Base-by-base conservation (phyloP, 2,888 invertebrate genomes). In the Apotomis turbidana region DNA sequence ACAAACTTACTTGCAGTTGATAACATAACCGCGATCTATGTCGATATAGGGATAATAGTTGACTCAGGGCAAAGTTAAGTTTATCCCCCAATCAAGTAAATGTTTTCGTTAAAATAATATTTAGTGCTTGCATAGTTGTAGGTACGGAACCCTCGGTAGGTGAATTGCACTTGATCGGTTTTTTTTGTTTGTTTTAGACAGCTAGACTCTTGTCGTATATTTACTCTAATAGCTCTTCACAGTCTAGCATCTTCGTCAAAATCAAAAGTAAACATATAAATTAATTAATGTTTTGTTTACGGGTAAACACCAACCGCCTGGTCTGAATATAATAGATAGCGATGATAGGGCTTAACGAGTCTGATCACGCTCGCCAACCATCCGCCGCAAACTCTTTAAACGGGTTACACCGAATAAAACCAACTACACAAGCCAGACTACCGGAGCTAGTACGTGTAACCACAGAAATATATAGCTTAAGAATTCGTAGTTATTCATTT, bases 251-350 rank as follows among this genome's bases (percentile, higher is more conserved):
- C 9, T 46, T 5, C 13, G 5, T n/a, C 12, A 63, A 54, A 63
- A 63, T 63, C 38, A 3, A 54, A 54, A 54, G 63, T 52, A 63
- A 41, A 63, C 63, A 63, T 27, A 27, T 27, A 27, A 2, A 27
- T 63, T 63, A 41, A 63, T 63, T 63, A 52, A 38, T 41, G 6
- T 12, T 13, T 63, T 63, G 63, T 63, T 63, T 52, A 54, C 41
- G 13, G 63, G 38, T 63, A 63, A 54, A 64, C 64, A 64, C 15
- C 15, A 41, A 44, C 44, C 10, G 38, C 38, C 54, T 38, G 38
- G 54, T 54, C 41, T 54, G 54, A 5, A 54, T 41, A 55, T 55
- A 64, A 55, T 44, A 55, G 64, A 55, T 61, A 61, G 12, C 15
- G 12, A 44, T 44, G 41, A 55, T 64, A 38, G 15, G 41, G 52